Conservation (phyloP, 2,113 vertebrate species). For the Apteryx owenii region DNA sequence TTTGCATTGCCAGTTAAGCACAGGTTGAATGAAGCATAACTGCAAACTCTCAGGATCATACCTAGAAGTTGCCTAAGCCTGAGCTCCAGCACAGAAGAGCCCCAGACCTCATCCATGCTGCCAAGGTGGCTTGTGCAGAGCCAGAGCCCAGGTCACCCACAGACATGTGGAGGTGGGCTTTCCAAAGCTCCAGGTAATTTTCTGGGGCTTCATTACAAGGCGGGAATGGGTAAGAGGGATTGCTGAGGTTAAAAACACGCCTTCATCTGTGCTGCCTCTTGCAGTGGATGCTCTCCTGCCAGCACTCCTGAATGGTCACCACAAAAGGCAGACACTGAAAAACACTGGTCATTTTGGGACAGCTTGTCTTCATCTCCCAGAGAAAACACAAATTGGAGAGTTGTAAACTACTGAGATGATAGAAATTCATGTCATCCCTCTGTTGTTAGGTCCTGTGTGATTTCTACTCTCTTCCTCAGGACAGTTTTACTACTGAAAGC, state of each 20-base stretch:
- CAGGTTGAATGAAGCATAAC: background rate
- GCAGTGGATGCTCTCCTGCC: background rate
- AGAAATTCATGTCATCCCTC: background rate
- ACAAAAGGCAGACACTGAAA: background rate
- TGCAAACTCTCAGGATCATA: background rate
- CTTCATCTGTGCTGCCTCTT: background rate
- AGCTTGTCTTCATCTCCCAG: background rate
- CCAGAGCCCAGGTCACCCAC: background rate
- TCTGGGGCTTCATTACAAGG: background rate
- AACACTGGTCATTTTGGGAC: background rate
- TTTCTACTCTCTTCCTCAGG: background rate
- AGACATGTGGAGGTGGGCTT: too few species aligned
- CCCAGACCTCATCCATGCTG: background rate
- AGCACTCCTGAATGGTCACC: background rate
- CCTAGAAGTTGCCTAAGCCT: background rate
- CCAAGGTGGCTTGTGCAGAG: background rate
- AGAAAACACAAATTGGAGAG: background rate
- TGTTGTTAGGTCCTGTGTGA: background rate
- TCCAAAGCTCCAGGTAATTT: background rate
- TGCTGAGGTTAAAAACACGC: background rate
- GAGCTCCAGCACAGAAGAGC: background rate
- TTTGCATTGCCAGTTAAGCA: background rate
- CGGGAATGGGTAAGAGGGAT: background rate
- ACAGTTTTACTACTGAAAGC: background rate
- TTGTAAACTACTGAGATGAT: background rate